phyloP scores from a whole-genome alignment of 2,797 vertebrate genomes.

The Eurystomus glaucurus region DNA sequence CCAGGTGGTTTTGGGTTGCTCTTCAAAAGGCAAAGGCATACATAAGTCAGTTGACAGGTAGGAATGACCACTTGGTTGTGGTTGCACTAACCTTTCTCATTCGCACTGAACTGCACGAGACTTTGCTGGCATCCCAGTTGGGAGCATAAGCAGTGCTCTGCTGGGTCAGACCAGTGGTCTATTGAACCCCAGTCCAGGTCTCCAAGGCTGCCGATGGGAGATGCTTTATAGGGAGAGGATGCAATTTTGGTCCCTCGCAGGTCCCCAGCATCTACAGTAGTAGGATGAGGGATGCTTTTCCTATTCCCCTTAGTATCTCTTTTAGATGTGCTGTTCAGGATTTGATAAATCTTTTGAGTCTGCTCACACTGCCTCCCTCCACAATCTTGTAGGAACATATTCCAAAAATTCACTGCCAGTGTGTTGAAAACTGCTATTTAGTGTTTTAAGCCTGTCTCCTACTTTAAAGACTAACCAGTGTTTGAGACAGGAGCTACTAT shows the following conservation, averaged over 20 bases:
- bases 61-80: background rate
- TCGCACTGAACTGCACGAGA: background rate
- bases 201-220: background rate
- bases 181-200: background rate
- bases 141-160: background rate
- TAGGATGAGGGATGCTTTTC: background rate
- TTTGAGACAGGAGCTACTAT: background rate
- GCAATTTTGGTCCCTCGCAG: background rate
- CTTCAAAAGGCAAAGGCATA: background rate
- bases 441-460: background rate
- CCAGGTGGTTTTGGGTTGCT: accelerated
- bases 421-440: background rate
- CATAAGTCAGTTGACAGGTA: background rate
- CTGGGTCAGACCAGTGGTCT: background rate
- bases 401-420: background rate
- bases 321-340: background rate
- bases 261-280: background rate
- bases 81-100: background rate
- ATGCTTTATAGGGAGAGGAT: background rate
- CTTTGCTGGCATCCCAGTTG: accelerated
- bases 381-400: background rate
- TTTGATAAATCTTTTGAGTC: background rate
- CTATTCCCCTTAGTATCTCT: no score
- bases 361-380: background rate
- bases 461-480: background rate